A percentile compares a stretch with the other conserved stretches of the same genome.
These are phyloP conservation scores for Stenotaenia linearis DNA, from an alignment of 2,888 invertebrate species.

Conservation along the genomic window DNA sequence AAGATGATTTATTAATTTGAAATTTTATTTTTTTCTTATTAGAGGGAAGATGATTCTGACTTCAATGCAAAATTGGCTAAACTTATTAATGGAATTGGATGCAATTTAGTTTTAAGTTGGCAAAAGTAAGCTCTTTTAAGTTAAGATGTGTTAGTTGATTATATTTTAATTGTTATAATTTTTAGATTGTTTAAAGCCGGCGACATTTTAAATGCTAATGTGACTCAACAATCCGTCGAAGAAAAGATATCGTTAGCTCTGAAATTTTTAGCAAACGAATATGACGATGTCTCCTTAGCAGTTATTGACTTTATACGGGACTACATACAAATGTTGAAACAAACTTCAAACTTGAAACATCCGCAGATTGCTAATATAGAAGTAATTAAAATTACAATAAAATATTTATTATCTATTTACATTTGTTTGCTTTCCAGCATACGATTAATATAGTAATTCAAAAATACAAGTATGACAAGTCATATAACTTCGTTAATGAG, in stretches of 20 bases:
- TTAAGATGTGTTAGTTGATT: background rate
- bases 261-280: conserved; percentile 50
- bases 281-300: conserved; percentile 53
- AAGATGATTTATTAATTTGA: background rate
- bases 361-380: conserved; percentile 47
- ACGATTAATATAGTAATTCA: conserved; percentile 50
- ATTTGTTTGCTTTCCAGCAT: conserved; percentile 41
- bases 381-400: conserved; percentile 26
- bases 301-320: conserved; percentile 52
- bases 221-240: conserved; percentile 45
- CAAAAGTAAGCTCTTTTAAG: conserved; percentile 45
- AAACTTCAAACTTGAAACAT: conserved; percentile 43
- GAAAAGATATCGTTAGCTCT: conserved; percentile 50
- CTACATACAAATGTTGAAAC: conserved; percentile 51
- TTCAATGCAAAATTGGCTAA: conserved; percentile 52
- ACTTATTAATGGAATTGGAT: conserved; percentile 52
- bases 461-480: conserved; percentile 53
- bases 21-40: background rate
- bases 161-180: background rate
- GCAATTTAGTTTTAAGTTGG: conserved; percentile 50
- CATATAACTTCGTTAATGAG: conserved; percentile 52
- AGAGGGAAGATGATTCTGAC: conserved; percentile 51
- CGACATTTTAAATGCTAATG: conserved; percentile 41
- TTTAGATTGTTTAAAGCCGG: conserved; percentile 43
- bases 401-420: background rate